These are phyloP conservation scores for Papilio dardanus DNA, from an alignment of 1,140 invertebrate species.

Conservation along the genomic window DNA sequence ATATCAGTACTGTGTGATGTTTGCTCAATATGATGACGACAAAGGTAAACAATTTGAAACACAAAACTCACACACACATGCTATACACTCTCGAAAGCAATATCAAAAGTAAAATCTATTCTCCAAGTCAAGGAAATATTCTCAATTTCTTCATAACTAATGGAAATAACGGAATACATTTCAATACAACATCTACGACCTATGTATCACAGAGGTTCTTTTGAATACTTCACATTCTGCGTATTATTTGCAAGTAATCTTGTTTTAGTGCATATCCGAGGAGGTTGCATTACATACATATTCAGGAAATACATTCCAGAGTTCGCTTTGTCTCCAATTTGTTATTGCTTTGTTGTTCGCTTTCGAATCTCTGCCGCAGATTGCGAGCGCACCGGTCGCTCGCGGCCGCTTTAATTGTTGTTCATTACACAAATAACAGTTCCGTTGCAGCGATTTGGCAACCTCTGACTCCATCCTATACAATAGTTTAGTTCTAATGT, in stretches of 20 bases:
- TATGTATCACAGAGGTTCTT: not conserved
- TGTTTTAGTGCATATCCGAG: slow-evolving; percentile 5
- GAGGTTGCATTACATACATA: not conserved
- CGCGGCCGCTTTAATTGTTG: slow-evolving; percentile 6
- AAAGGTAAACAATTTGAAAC: too few relatives aligned
- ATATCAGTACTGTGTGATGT: too few relatives aligned
- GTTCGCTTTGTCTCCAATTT: slow-evolving; percentile 18
- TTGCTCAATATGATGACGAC: too few relatives aligned
- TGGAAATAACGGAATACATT: not conserved
- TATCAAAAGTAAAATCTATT: too few relatives aligned
- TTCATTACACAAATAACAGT: slow-evolving; percentile 18
- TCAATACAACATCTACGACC: not conserved
- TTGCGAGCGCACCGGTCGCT: not conserved
- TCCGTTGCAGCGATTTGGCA: slow-evolving; percentile 15
- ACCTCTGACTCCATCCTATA: slow-evolving; percentile 1
- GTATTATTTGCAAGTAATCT: not conserved
- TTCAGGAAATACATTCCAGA: not conserved
- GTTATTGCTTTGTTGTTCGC: slow-evolving; percentile 14
- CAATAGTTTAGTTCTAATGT: slow-evolving; percentile 12
- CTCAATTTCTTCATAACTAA: not conserved
- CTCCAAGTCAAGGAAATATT: not conserved
- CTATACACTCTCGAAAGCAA: too few relatives aligned
- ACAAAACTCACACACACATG: too few relatives aligned
- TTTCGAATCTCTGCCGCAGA: slow-evolving; percentile 9
- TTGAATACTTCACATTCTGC: not conserved